Evolutionary conservation across 2,797 vertebrate genomes (phyloP).

Genomic region (Threskiornis aethiopicus): DNA sequence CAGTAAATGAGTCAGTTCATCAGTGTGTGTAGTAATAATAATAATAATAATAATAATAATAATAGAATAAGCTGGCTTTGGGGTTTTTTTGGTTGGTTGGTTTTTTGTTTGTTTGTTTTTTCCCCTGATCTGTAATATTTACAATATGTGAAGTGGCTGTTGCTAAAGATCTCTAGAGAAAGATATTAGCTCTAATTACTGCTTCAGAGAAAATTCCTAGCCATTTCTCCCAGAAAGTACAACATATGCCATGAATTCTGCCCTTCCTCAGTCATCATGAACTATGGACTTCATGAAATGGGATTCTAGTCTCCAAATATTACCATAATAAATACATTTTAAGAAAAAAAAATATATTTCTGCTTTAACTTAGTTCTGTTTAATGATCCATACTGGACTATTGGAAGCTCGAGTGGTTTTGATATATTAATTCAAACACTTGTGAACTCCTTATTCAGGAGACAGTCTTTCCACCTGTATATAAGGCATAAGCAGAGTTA

Average conservation of each 20-base stretch:
- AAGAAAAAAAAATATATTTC: background rate
- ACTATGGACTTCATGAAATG: background rate
- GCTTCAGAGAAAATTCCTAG: background rate
- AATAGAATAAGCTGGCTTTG: background rate
- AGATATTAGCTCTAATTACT: background rate
- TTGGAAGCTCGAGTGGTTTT: background rate
- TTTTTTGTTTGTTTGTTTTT: too few species aligned
- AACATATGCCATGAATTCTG: background rate
- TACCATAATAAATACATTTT: background rate
- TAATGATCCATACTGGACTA: background rate
- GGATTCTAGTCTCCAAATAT: background rate
- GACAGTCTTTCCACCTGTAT: background rate
- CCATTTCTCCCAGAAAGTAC: background rate
- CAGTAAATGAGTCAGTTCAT: background rate
- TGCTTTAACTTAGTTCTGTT: background rate
- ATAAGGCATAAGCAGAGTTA: background rate
- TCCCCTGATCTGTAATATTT: background rate
- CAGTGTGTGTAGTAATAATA: too few species aligned
- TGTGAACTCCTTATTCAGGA: background rate
- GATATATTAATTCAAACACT: background rate
- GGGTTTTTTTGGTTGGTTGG: too few species aligned
- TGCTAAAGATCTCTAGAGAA: background rate
- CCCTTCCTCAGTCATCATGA: background rate
- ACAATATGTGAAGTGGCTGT: background rate
- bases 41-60: background rate